Evolutionary conservation across 2,797 vertebrate genomes (phyloP).

Genomic region (Anableps anableps): DNA sequence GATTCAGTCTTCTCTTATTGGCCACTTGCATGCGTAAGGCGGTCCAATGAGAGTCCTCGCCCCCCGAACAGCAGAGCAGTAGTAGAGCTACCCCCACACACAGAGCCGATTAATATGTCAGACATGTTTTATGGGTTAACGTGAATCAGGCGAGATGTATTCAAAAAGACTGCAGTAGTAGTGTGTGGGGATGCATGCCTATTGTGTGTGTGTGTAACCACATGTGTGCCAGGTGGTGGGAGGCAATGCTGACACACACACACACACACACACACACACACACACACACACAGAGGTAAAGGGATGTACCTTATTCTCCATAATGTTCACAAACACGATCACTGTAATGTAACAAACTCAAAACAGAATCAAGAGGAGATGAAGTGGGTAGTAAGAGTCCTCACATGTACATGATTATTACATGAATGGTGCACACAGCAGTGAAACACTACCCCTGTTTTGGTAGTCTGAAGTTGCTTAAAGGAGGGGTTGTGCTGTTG

Average conservation of each 20-base stretch:
- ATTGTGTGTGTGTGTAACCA: constrained; percentile 19
- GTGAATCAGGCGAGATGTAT: constrained; percentile 76
- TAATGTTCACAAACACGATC: constrained; percentile 36
- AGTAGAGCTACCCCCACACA: constrained; percentile 74
- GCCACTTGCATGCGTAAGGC: constrained; percentile 72
- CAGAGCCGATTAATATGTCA: constrained; percentile 87
- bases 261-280: constrained; percentile 34
- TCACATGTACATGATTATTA: constrained; percentile 61
- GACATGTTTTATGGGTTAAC: constrained; percentile 85
- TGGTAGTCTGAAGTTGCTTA: not conserved
- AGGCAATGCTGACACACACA: constrained; percentile 27
- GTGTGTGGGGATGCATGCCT: constrained; percentile 25
- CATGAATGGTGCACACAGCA: constrained; percentile 37
- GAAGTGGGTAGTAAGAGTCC: constrained; percentile 60
- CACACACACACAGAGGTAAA: constrained; percentile 55
- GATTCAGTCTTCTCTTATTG: constrained; percentile 84
- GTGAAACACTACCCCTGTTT: constrained; percentile 42
- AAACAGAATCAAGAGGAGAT: constrained; percentile 50
- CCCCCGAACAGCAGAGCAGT: constrained; percentile 70
- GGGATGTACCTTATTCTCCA: constrained; percentile 43
- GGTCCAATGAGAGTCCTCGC: constrained; percentile 82
- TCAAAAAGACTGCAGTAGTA: constrained; percentile 69
- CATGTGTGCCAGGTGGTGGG: constrained; percentile 19
- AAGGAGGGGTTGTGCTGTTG: not conserved
- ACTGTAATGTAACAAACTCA: constrained; percentile 53